phyloP scores from a whole-genome alignment of 64 coral and sea anemone genomes.

The Pocillopora verrucosa region DNA sequence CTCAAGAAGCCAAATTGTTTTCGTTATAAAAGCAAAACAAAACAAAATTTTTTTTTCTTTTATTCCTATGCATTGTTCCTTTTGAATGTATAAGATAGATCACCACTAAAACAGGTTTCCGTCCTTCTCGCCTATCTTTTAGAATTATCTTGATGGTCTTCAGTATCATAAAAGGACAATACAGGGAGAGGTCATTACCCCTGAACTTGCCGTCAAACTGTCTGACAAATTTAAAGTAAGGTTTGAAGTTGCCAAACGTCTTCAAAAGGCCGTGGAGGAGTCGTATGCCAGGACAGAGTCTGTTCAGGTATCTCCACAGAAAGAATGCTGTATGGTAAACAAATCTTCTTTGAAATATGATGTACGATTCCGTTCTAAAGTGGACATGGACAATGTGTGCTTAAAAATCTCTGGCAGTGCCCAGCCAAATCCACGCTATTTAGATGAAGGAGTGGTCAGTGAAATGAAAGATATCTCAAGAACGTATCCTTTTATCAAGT shows the following conservation, averaged over 20 bases:
- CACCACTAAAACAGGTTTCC: too few species aligned
- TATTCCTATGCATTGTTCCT: too few species aligned
- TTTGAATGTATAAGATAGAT: too few species aligned
- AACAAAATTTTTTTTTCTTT: too few species aligned
- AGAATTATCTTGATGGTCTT: slow-evolving; percentile 29
- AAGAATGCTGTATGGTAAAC: slow-evolving; percentile 53
- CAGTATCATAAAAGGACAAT: background rate
- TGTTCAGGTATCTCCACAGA: background rate
- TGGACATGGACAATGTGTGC: slow-evolving; percentile 12
- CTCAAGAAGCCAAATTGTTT: too few species aligned
- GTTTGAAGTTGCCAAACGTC: slow-evolving; percentile 1
- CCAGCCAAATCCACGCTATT: background rate
- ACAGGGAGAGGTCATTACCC: background rate
- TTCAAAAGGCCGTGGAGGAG: slow-evolving; percentile 32
- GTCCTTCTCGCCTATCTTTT: background rate
- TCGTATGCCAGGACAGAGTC: background rate
- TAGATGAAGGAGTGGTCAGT: background rate
- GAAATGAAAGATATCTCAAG: slow-evolving; percentile 44
- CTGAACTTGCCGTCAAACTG: background rate
- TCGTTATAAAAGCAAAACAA: too few species aligned
- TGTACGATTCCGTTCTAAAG: slow-evolving; percentile 24
- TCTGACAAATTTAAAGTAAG: slow-evolving; percentile 41
- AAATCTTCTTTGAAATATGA: slow-evolving; percentile 30
- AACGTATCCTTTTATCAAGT: slow-evolving; percentile 19
- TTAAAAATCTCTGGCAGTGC: slow-evolving; percentile 12